Conservation (phyloP, 2,888 invertebrate species). For the Hetaerina titia region DNA sequence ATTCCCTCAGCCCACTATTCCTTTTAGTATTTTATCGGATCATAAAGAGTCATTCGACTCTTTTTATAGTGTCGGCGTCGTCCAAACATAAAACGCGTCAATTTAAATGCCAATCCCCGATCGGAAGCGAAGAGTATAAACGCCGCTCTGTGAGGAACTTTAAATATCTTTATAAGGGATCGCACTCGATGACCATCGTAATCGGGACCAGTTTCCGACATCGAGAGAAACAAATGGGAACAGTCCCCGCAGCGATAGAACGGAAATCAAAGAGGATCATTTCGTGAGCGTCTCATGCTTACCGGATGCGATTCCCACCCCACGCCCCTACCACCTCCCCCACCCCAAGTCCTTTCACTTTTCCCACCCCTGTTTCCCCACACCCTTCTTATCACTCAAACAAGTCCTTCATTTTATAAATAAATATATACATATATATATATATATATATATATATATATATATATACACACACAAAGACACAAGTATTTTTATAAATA, state of each 20-base stretch:
- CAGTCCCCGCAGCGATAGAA: background rate
- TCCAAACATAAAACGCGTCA: background rate
- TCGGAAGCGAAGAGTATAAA: background rate
- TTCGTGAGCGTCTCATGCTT: background rate
- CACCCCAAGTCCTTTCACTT: background rate
- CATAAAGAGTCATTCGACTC: background rate
- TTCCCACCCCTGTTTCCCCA: background rate
- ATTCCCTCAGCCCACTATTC: background rate
- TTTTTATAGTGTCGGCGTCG: background rate
- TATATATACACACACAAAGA: no score
- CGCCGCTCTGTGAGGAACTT: background rate
- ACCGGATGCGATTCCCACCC: background rate
- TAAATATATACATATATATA: no score
- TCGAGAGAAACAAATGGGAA: background rate
- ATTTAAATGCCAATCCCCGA: background rate
- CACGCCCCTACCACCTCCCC: background rate
- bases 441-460: no score
- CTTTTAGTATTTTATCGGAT: background rate
- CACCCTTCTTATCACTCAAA: background rate
- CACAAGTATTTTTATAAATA: no score
- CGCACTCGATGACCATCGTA: background rate
- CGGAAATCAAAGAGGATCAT: slow-evolving; percentile 19
- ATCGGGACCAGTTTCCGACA: slow-evolving; percentile 32
- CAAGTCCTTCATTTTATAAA: background rate
- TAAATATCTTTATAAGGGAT: slow-evolving; percentile 8